These are phyloP conservation scores for Lontra canadensis DNA, from an alignment of 2,113 vertebrate species.

Conservation along the genomic window DNA sequence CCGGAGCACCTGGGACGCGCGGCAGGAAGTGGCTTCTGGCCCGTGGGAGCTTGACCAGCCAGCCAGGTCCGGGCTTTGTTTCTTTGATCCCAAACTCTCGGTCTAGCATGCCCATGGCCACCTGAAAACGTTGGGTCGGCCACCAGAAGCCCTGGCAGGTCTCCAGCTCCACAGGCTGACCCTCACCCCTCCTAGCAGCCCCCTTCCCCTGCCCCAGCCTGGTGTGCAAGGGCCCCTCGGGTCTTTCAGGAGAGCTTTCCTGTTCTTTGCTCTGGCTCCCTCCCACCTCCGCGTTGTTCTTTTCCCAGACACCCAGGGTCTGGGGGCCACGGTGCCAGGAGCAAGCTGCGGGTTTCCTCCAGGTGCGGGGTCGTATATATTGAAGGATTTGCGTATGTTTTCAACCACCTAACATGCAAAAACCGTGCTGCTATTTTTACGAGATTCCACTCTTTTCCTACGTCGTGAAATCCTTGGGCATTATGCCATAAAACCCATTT, in stretches of 20 bases:
- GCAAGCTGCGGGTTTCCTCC: neutral
- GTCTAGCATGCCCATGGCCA: no score
- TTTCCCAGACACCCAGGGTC: neutral
- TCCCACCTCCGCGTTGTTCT: neutral
- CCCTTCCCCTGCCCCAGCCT: no score
- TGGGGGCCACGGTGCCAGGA: neutral
- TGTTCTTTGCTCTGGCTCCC: neutral
- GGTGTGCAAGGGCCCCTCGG: rapidly evolving
- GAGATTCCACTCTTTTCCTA: neutral
- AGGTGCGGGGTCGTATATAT: neutral
- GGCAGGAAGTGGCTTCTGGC: neutral
- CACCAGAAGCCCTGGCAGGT: neutral
- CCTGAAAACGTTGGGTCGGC: neutral
- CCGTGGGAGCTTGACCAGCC: neutral
- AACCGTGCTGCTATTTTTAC: neutral
- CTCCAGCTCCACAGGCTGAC: neutral
- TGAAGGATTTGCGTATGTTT: neutral
- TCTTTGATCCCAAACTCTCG: neutral
- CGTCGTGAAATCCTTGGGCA: neutral
- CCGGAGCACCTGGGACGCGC: neutral
- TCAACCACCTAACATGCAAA: neutral
- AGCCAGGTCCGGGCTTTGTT: neutral
- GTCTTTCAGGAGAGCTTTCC: neutral
- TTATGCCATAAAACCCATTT: neutral
- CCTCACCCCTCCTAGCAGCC: neutral